phyloP scores from a whole-genome alignment of 2,888 invertebrate genomes.

The Acanthosepion lycidas region DNA sequence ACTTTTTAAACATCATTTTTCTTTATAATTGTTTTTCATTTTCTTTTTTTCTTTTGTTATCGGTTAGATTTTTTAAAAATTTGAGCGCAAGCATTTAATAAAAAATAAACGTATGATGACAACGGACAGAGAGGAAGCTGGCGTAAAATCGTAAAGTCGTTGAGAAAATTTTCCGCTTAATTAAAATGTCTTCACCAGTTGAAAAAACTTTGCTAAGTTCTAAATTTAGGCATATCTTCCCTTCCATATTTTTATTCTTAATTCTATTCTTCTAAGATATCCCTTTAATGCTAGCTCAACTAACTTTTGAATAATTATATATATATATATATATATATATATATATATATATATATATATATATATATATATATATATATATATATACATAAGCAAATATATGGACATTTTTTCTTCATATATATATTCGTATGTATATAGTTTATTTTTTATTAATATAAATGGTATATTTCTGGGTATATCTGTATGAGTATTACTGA shows the following conservation, averaged over 20 bases:
- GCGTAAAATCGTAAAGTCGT: constrained; percentile 33
- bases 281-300: too few relatives aligned
- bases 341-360: too few relatives aligned
- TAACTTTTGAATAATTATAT: neutral
- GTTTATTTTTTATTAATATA: too few relatives aligned
- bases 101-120: neutral
- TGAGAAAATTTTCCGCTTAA: neutral
- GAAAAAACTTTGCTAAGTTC: neutral
- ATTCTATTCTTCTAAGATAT: too few relatives aligned
- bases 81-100: neutral
- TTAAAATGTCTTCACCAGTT: neutral
- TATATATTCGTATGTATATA: too few relatives aligned
- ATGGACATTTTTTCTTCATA: too few relatives aligned
- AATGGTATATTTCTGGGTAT: too few relatives aligned
- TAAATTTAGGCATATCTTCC: neutral
- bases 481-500: too few relatives aligned
- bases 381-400: too few relatives aligned
- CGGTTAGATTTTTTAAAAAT: neutral
- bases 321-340: neutral
- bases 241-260: neutral
- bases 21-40: neutral
- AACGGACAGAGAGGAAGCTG: constrained; percentile 33
- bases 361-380: too few relatives aligned
- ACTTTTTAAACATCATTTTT: neutral
- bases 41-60: neutral